phyloP scores from a whole-genome alignment of 2,113 vertebrate genomes.

The Tetrax tetrax region DNA sequence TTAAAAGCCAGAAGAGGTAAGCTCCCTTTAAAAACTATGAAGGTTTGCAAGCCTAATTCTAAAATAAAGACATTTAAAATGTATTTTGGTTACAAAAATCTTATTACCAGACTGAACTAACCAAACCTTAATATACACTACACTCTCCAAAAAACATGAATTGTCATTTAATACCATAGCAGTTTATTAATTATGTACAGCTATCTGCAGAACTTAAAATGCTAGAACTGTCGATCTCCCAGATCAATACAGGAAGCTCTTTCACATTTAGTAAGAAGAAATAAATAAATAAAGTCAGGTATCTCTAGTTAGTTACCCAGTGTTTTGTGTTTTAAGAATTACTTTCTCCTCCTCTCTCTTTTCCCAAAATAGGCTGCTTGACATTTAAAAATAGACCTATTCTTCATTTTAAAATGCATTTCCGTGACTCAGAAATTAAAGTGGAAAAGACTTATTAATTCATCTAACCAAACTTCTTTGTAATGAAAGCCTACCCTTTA shows the following conservation, averaged over 20 bases:
- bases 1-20: neutral
- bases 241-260: slow-evolving; percentile 22
- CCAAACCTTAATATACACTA: neutral
- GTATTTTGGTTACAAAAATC: neutral
- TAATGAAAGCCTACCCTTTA: neutral
- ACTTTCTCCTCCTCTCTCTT: neutral
- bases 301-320: neutral
- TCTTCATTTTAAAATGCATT: slow-evolving; percentile 30
- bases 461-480: neutral
- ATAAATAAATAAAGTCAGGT: neutral
- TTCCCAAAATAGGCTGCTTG: slow-evolving; percentile 13
- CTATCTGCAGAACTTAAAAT: slow-evolving; percentile 23
- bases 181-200: slow-evolving; percentile 60
- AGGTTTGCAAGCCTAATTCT: neutral
- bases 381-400: slow-evolving; percentile 34
- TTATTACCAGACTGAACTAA: neutral
- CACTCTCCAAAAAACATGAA: neutral
- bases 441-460: neutral
- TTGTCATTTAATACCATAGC: neutral
- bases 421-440: neutral
- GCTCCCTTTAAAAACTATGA: neutral
- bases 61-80: neutral
- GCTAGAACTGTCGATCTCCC: neutral
- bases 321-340: neutral
- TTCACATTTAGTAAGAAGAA: neutral